Conservation (phyloP, 2,113 vertebrate genomes). For the Lagenorhynchus albirostris region DNA sequence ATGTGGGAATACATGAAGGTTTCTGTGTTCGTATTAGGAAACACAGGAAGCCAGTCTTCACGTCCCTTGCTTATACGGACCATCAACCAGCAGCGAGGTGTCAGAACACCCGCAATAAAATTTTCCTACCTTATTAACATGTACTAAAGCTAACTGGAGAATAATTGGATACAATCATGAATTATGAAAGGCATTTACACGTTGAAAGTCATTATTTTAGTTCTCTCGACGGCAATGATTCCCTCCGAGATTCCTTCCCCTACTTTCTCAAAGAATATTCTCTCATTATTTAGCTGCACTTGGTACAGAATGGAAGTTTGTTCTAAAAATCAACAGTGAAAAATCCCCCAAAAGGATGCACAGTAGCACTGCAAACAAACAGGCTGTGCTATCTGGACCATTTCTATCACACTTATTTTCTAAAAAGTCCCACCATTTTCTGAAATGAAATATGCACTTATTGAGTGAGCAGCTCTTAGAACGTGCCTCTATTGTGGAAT, state of each 20-base stretch:
- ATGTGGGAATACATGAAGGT: not conserved
- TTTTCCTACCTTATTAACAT: not conserved
- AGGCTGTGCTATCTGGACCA: not conserved
- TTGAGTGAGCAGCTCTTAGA: not conserved
- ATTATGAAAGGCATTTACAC: not conserved
- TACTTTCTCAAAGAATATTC: not conserved
- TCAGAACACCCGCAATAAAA: not conserved
- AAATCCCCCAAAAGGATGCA: not conserved
- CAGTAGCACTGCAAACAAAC: not conserved
- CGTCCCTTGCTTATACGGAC: not conserved
- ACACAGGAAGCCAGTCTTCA: not conserved
- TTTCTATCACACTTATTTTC: not conserved
- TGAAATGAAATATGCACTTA: constrained; percentile 10
- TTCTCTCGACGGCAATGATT: not conserved
- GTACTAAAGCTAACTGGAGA: not conserved
- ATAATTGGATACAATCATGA: not conserved
- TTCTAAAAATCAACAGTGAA: not conserved
- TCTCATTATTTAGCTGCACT: not conserved
- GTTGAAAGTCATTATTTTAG: constrained; percentile 12
- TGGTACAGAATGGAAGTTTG: not conserved
- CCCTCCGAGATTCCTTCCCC: not conserved
- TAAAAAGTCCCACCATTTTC: not conserved
- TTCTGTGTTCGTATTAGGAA: not conserved
- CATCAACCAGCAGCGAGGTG: not conserved
- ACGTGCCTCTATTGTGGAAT: not conserved